Conservation (phyloP, 2,113 vertebrate species). For the Jaculus jaculus region DNA sequence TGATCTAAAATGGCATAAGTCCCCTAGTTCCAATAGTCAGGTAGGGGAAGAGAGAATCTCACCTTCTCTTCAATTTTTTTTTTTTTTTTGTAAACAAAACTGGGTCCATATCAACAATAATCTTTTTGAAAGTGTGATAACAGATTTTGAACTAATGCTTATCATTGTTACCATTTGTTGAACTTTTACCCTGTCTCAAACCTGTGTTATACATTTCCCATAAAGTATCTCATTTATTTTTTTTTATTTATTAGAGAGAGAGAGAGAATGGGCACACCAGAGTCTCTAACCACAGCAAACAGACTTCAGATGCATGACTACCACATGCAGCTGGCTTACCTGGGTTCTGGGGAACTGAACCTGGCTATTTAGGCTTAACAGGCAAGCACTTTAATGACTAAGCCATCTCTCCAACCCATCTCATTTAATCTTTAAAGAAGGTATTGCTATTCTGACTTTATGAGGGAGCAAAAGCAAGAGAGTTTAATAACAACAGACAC, state of each 20-base stretch:
- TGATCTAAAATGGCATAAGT: no score
- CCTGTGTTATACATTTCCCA: background rate
- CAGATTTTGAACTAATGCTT: background rate
- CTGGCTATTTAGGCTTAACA: no score
- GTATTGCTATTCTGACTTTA: background rate
- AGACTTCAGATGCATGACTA: no score
- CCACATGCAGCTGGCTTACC: no score
- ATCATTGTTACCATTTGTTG: background rate
- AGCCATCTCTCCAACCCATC: no score
- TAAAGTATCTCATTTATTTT: background rate
- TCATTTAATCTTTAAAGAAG: background rate
- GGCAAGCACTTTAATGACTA: no score
- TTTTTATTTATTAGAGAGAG: no score
- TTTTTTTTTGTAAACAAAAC: background rate
- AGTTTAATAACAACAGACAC: background rate
- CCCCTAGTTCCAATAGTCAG: no score
- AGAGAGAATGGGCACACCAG: no score
- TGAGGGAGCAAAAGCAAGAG: background rate
- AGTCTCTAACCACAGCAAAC: no score
- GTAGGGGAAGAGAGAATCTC: background rate
- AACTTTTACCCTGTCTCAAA: background rate
- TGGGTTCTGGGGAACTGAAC: no score
- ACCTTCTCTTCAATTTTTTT: background rate
- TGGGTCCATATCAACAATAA: background rate
- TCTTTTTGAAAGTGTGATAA: background rate